phyloP scores from a whole-genome alignment of 92 coral and sea anemone genomes.

The Siderastrea radians region DNA sequence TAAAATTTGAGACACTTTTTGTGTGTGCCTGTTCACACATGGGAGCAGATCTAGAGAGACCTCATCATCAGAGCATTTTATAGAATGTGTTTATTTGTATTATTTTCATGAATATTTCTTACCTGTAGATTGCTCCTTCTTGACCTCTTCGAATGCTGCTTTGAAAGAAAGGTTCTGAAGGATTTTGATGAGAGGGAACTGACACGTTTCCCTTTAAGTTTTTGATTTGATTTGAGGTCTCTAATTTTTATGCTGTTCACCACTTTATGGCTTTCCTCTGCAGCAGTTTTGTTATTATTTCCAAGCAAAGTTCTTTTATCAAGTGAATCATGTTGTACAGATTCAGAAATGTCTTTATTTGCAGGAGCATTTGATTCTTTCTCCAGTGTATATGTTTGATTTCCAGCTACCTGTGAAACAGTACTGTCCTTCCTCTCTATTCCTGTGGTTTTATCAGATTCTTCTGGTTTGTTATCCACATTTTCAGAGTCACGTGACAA shows the following conservation, averaged over 20 bases:
- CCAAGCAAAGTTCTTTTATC: background rate
- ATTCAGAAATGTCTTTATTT: slow-evolving; percentile 2
- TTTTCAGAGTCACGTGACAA: background rate
- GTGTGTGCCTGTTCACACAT: too few relatives aligned
- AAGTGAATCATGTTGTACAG: background rate
- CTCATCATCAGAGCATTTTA: too few relatives aligned
- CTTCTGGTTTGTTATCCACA: background rate
- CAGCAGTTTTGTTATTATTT: slow-evolving; percentile 13
- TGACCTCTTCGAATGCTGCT: slow-evolving; percentile 1
- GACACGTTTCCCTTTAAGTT: background rate
- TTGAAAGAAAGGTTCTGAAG: slow-evolving; percentile 22
- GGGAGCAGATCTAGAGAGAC: too few relatives aligned
- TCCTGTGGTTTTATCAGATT: background rate
- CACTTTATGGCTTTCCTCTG: background rate
- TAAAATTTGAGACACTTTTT: too few relatives aligned
- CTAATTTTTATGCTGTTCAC: slow-evolving; percentile 36
- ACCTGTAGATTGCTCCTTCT: slow-evolving; percentile 26
- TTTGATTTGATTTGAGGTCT: slow-evolving; percentile 46
- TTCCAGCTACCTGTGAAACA: slow-evolving; percentile 6
- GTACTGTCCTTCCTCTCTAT: background rate
- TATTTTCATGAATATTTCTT: background rate
- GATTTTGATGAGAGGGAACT: slow-evolving; percentile 23
- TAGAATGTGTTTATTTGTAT: too few relatives aligned
- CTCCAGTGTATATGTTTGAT: slow-evolving; percentile 15
- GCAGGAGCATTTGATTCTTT: background rate